These are phyloP conservation scores for Zeugodacus cucurbitae DNA, from an alignment of 1,140 invertebrate genomes.

Conservation along the genomic window DNA sequence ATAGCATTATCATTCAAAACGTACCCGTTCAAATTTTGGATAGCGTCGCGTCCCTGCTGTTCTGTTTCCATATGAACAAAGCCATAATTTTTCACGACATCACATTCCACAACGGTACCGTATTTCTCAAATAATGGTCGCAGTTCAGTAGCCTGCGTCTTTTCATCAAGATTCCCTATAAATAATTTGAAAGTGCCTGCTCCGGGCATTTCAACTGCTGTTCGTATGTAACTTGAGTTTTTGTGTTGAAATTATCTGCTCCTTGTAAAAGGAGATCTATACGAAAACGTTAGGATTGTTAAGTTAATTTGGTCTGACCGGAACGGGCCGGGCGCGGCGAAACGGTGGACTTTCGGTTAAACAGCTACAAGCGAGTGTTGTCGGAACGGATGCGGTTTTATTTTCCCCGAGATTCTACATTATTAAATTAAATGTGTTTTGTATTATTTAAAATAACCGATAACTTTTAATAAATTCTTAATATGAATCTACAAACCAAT, in stretches of 20 bases:
- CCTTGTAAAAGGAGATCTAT: neutral
- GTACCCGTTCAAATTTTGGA: constrained; percentile 90
- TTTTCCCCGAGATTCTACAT: constrained; percentile 26
- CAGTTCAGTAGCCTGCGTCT: constrained; percentile 85
- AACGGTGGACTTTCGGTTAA: neutral
- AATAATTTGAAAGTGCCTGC: constrained; percentile 94
- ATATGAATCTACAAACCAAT: neutral
- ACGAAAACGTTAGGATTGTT: neutral
- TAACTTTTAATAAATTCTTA: neutral
- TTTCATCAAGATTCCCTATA: constrained; percentile 93
- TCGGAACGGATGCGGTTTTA: neutral
- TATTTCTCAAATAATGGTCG: constrained; percentile 92
- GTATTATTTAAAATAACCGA: neutral
- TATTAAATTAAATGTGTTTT: constrained; percentile 14
- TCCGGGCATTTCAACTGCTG: constrained; percentile 76
- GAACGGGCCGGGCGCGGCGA: neutral
- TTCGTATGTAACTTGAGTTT: neutral
- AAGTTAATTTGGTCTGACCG: neutral
- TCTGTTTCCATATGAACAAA: constrained; percentile 98
- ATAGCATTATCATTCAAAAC: constrained; percentile 88
- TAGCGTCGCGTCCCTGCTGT: constrained; percentile 88
- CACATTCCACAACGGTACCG: constrained; percentile 95
- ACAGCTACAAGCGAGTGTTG: neutral
- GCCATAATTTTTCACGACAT: constrained; percentile 96
- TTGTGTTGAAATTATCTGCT: neutral